A percentile compares a stretch with the other conserved stretches of the same genome.
Evolutionary conservation across 2,113 vertebrate genomes (phyloP).

Genomic region (Euleptes europaea): DNA sequence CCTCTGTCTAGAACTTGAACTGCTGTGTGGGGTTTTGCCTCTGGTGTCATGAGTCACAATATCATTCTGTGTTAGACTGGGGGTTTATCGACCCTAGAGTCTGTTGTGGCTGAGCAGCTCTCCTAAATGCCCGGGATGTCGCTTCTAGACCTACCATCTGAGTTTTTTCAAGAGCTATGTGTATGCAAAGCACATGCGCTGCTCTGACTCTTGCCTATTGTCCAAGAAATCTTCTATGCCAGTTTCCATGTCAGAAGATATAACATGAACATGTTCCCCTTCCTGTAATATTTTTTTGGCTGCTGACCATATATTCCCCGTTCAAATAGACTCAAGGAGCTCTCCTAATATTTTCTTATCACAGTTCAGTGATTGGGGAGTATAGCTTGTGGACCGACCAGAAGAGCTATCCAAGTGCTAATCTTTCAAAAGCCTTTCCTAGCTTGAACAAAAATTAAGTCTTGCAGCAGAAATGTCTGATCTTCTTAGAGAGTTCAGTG

Average conservation of each 20-base stretch:
- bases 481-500: conserved; percentile 10
- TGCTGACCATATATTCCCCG: not conserved
- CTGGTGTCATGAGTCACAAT: too few species aligned
- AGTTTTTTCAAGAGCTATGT: not conserved
- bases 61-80: too few species aligned
- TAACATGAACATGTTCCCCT: not conserved
- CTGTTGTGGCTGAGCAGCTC: not conserved
- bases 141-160: not conserved
- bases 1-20: too few species aligned
- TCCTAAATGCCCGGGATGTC: not conserved
- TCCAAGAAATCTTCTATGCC: not conserved
- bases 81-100: too few species aligned
- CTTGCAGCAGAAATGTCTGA: conserved; percentile 4
- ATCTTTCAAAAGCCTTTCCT: not conserved
- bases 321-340: conserved; percentile 6
- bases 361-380: not conserved
- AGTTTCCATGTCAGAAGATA: not conserved
- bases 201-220: not conserved
- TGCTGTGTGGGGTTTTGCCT: too few species aligned
- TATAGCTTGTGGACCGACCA: conserved; percentile 1
- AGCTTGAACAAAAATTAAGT: not conserved
- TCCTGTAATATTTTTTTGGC: not conserved
- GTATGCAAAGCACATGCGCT: not conserved
- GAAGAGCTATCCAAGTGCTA: not conserved
- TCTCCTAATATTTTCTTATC: not conserved